Conservation (phyloP, 2,797 vertebrate species). For the Salmo trutta region DNA sequence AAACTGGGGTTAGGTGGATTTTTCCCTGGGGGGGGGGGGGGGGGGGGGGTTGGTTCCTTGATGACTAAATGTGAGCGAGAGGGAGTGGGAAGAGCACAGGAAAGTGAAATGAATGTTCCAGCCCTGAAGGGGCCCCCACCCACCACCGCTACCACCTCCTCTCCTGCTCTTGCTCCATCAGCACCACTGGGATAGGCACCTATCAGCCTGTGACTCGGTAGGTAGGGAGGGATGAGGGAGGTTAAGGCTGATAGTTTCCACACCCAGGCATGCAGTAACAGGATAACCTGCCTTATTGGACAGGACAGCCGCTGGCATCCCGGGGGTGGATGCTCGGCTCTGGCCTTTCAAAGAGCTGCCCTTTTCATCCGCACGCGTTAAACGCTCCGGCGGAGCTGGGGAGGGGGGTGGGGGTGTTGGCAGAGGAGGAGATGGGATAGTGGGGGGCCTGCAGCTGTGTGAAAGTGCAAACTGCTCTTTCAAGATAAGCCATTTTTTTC, state of each 20-base stretch:
- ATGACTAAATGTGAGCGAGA: not conserved
- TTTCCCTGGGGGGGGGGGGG: not conserved
- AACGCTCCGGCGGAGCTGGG: constrained; percentile 71
- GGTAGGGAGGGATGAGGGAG: constrained; percentile 26
- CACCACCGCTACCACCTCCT: constrained; percentile 16
- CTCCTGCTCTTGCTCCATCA: constrained; percentile 24
- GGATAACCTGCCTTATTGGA: constrained; percentile 83
- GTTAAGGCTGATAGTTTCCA: constrained; percentile 58
- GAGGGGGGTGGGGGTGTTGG: constrained; percentile 26
- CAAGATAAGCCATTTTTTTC: constrained; percentile 71
- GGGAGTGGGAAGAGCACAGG: not conserved
- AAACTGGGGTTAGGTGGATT: not conserved
- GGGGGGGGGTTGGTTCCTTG: not conserved
- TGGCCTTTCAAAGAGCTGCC: constrained; percentile 81
- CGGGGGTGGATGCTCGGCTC: constrained; percentile 73
- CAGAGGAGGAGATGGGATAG: constrained; percentile 51
- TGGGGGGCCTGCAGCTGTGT: constrained; percentile 74
- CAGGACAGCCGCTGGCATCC: constrained; percentile 84
- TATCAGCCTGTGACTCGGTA: not conserved
- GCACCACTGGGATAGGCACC: constrained; percentile 1
- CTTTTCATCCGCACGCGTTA: constrained; percentile 81
- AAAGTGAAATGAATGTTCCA: not conserved
- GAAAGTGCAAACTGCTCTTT: constrained; percentile 76
- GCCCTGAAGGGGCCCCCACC: constrained; percentile 21
- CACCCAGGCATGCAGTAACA: constrained; percentile 27